Base-by-base conservation (phyloP, 2,113 vertebrate species). In the Saguinus midas region DNA sequence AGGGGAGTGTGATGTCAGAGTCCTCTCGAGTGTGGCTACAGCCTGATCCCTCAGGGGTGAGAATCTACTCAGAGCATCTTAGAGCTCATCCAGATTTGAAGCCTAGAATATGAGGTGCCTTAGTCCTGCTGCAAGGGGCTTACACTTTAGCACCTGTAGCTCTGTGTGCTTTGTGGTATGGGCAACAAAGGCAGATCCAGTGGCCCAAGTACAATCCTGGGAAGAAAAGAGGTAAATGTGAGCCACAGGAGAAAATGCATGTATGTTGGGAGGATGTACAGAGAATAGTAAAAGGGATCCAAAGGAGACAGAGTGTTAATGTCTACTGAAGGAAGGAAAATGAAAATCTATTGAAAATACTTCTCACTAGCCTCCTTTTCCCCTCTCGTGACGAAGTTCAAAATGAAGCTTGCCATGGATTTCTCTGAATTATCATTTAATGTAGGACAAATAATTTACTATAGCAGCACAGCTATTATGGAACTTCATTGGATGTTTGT, bases 381-480 rank as follows among this genome's bases (percentile, higher is more conserved):
- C 58, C 25, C 58, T 61, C 4, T 13, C 58, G 99, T 98, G 99
- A 97, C 99, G 98, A 95, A 99, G 96, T 99, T 99, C 98, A 99
- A 98, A 98, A 98, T 98, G 50, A 98, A 99, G 98, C 99, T 99
- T 97, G 99, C 99, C 48, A 99, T 99, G 94, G 99, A 99, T 98
- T 99, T 99, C 96, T 99, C 99, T 66, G 99, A 99, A 98, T 97
- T 99, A 98, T 99, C 99, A 16, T 99, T 99, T 98, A 99, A 99
- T 97, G 99, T 99, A 9, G 98, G 99, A 96, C 99, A 99, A 99
- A 72, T 99, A 99, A 97, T 98, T 99, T 97, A 99, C 99, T 98
- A 99, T 99, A 91, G 99, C 99, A 96, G 99, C 99, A 99, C 98
- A 97, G 97, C 96, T 96, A 20, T 82, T 78, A 0, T 48, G 32